Percentiles rank a stretch among this genome's conserved stretches.
Evolutionary conservation across 1,140 invertebrate genomes (phyloP).

Genomic region (Aphaenogaster rudis): DNA sequence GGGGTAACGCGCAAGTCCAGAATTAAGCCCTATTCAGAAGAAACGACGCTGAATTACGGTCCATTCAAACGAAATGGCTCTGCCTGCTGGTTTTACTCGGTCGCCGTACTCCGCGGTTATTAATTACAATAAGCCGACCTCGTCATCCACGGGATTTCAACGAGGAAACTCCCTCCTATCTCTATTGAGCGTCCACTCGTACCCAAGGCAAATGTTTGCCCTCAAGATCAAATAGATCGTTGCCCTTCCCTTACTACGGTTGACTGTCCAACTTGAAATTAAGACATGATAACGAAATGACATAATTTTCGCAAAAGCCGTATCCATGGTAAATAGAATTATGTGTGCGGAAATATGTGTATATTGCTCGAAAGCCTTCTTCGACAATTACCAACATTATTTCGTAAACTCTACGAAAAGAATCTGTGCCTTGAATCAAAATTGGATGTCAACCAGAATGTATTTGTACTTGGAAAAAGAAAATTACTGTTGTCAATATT

Average conservation of each 20-base stretch:
- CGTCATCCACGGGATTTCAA: constrained; percentile 44
- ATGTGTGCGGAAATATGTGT: background rate
- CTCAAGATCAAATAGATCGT: constrained; percentile 80
- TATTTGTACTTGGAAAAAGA: background rate
- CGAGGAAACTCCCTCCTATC: background rate
- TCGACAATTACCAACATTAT: background rate
- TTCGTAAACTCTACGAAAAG: background rate
- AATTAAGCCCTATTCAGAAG: constrained; percentile 85
- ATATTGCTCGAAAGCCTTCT: background rate
- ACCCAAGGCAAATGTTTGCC: constrained; percentile 80
- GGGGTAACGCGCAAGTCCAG: constrained; percentile 73
- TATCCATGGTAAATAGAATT: background rate
- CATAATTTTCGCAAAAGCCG: background rate
- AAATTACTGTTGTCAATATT: background rate
- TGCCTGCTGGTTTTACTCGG: constrained; percentile 66
- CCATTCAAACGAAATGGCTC: constrained; percentile 80
- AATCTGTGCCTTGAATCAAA: background rate
- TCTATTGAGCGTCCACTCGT: constrained; percentile 60
- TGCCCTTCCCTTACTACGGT: constrained; percentile 58
- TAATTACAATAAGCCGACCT: constrained; percentile 82
- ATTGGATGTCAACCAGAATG: background rate
- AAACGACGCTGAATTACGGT: constrained; percentile 82
- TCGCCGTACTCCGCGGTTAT: constrained; percentile 73
- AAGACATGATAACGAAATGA: background rate
- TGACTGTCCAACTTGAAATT: constrained; percentile 9